A percentile compares a stretch with the other conserved stretches of the same genome.
Evolutionary conservation across 2,797 vertebrate genomes (phyloP).

Genomic region (Crax fasciolata): DNA sequence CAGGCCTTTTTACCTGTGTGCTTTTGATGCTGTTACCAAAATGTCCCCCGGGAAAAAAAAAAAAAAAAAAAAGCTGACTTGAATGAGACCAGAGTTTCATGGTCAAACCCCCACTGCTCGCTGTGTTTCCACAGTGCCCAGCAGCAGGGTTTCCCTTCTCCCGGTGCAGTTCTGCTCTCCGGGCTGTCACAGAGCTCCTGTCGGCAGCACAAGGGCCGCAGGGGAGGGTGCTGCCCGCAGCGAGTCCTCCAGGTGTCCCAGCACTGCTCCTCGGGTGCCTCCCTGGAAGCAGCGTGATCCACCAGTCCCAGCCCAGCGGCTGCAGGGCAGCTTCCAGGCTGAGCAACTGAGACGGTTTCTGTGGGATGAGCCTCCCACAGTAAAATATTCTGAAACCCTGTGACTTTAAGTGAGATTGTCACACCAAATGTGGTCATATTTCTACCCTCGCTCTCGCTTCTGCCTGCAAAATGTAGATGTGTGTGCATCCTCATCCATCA

Average conservation of each 20-base stretch:
- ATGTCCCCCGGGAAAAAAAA: not conserved
- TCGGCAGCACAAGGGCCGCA: not conserved
- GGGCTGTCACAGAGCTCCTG: not conserved
- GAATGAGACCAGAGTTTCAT: not conserved
- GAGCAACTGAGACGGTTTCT: not conserved
- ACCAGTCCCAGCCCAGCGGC: conserved; percentile 21
- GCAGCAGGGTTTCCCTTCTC: not conserved
- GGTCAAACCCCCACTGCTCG: not conserved
- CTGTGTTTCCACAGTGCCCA: not conserved
- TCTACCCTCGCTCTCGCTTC: not conserved
- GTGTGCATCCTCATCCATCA: not conserved
- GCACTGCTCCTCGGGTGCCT: not conserved
- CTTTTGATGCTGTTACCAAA: not conserved
- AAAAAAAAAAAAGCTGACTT: not conserved
- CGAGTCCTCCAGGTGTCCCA: not conserved
- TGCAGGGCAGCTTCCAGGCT: not conserved
- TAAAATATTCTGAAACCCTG: not conserved
- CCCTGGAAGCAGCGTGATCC: not conserved
- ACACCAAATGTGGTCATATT: not conserved
- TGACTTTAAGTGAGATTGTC: conserved; percentile 32
- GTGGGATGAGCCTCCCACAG: not conserved
- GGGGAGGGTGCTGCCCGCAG: too few relatives aligned
- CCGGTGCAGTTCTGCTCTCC: not conserved
- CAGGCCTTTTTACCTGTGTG: not conserved
- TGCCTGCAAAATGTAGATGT: not conserved